Conservation (phyloP, 2,888 invertebrate species). For the Tipula helvola region DNA sequence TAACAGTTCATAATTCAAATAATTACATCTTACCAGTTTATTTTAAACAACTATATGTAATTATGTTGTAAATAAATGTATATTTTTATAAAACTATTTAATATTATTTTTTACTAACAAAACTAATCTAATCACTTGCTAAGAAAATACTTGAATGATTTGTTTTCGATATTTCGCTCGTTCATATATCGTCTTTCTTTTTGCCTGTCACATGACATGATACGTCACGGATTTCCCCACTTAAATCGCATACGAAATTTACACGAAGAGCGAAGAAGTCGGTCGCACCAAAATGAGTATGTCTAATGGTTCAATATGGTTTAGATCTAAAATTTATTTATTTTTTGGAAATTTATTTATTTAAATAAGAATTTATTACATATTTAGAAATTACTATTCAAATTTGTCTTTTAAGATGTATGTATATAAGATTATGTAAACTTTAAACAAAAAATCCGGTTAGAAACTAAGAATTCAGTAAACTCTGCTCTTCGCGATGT, state of each 20-base stretch:
- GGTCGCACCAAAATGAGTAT: neutral
- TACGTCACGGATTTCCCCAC: neutral
- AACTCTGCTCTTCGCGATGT: neutral
- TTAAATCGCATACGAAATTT: neutral
- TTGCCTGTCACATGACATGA: neutral
- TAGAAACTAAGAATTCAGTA: neutral
- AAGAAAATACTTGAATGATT: neutral
- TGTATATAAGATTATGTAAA: neutral
- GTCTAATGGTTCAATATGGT: neutral
- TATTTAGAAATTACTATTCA: neutral
- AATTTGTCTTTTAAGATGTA: neutral
- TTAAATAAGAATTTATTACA: neutral
- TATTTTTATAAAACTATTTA: neutral
- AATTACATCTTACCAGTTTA: neutral
- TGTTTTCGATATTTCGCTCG: neutral
- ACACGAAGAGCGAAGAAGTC: too few species aligned
- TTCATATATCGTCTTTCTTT: neutral
- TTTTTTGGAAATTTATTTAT: neutral
- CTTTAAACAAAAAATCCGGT: neutral
- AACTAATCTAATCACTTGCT: neutral
- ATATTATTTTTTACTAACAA: neutral
- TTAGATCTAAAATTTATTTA: neutral
- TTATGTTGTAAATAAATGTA: neutral
- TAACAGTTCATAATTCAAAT: neutral
- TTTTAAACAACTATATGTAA: neutral